Conservation (phyloP, 1,140 invertebrate genomes). For the Hylaeus volcanicus region DNA sequence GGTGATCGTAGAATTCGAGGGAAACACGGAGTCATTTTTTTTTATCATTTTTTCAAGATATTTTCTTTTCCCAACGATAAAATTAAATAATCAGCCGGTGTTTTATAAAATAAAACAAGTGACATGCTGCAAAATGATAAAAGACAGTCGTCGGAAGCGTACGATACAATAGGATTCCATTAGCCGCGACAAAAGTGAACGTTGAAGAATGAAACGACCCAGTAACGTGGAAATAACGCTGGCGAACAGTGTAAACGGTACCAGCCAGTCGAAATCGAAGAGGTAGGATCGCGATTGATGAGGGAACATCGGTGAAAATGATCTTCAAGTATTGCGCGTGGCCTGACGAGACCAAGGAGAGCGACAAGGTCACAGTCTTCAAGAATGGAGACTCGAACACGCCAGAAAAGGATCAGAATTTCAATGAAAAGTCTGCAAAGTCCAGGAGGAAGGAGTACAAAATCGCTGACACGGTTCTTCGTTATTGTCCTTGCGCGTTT, state of each 20-base stretch:
- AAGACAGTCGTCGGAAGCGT: neutral
- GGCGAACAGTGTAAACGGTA: neutral
- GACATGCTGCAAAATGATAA: neutral
- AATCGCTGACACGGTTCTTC: slow-evolving; percentile 68
- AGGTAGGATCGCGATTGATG: slow-evolving; percentile 34
- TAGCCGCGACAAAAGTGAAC: neutral
- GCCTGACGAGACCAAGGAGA: slow-evolving; percentile 66
- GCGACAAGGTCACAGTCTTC: slow-evolving; percentile 61
- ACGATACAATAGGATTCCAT: neutral
- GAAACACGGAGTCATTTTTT: too few relatives aligned
- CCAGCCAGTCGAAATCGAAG: neutral
- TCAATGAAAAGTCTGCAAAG: neutral
- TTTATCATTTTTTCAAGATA: neutral
- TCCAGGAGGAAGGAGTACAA: slow-evolving; percentile 50
- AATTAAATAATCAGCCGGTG: neutral
- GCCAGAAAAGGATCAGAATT: neutral
- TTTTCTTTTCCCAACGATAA: neutral
- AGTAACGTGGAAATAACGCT: neutral
- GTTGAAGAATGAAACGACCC: neutral
- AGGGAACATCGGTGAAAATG: slow-evolving; percentile 60
- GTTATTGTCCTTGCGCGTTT: slow-evolving; percentile 77
- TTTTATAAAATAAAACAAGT: neutral
- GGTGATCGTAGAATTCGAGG: neutral
- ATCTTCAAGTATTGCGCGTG: slow-evolving; percentile 75
- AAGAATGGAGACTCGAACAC: slow-evolving; percentile 70